Evolutionary conservation across 2,797 vertebrate genomes (phyloP).

Genomic region (Lophius americanus): DNA sequence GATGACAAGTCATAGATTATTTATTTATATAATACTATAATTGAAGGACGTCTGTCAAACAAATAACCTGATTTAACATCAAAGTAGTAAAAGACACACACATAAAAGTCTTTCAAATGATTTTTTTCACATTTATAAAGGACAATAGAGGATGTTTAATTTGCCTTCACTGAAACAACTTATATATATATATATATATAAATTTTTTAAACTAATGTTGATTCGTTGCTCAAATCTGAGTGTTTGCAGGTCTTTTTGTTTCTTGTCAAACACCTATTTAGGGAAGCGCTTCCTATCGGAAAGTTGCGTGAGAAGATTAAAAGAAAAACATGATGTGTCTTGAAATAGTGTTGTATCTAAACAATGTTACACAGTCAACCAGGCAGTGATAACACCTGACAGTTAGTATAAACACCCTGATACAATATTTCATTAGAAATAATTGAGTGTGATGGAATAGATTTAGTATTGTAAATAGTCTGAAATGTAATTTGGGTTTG

Average conservation of each 20-base stretch:
- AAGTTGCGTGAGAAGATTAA: conserved; percentile 74
- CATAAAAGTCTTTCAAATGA: background rate
- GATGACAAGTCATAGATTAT: too few relatives aligned
- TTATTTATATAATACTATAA: too few relatives aligned
- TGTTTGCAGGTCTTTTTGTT: conserved; percentile 32
- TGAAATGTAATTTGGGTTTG: conserved; percentile 27
- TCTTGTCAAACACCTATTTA: conserved; percentile 66
- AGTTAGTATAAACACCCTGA: background rate
- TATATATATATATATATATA: background rate
- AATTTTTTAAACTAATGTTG: background rate
- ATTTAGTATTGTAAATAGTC: conserved; percentile 13
- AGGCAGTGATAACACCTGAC: conserved; percentile 2
- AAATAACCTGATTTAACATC: background rate
- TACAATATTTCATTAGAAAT: conserved; percentile 1
- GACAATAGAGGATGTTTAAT: too few relatives aligned
- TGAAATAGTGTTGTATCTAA: conserved; percentile 58
- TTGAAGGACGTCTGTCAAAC: background rate
- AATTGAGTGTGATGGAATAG: background rate
- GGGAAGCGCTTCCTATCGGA: conserved; percentile 64
- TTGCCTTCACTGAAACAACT: background rate
- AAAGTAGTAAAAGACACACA: background rate
- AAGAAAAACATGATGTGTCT: conserved; percentile 60
- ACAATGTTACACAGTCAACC: conserved; percentile 8
- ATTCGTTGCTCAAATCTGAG: conserved; percentile 26
- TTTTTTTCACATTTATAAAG: background rate